Conservation (phyloP, 2,797 vertebrate species). For the Discoglossus pictus region DNA sequence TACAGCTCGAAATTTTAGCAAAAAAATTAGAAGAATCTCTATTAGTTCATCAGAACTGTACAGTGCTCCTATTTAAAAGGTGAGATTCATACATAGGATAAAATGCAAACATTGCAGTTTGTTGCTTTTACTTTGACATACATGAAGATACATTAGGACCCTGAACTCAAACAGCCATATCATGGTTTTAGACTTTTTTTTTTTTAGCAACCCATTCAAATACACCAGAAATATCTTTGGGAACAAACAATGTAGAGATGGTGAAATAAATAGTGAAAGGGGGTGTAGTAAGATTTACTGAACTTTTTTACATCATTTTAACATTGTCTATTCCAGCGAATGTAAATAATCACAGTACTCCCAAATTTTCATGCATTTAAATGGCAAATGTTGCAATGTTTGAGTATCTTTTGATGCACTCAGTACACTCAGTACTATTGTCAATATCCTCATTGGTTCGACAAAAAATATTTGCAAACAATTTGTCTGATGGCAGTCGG, state of each 20-base stretch:
- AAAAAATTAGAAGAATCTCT: conserved; percentile 98
- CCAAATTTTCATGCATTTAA: no score
- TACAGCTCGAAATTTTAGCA: conserved; percentile 96
- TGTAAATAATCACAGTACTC: no score
- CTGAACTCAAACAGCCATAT: conserved; percentile 31
- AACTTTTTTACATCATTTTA: conserved; percentile 20
- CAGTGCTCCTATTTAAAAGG: conserved; percentile 90
- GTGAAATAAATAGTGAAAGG: neutral
- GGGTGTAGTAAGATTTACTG: no score
- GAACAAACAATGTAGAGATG: conserved; percentile 8
- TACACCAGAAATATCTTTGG: conserved; percentile 1
- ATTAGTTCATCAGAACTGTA: conserved; percentile 94
- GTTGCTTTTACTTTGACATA: conserved; percentile 32
- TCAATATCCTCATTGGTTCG: no score
- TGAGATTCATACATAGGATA: conserved; percentile 60
- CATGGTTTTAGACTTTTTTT: conserved; percentile 17
- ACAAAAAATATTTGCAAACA: no score
- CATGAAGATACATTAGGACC: conserved; percentile 29
- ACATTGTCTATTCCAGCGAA: no score
- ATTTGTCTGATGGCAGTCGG: no score
- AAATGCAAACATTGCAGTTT: conserved; percentile 31
- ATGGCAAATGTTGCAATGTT: no score
- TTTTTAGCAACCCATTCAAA: neutral
- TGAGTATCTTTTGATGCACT: no score
- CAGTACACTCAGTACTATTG: no score